Evolutionary conservation across 2,113 vertebrate genomes (phyloP).

Genomic region (Oxygymnocypris stewartii): DNA sequence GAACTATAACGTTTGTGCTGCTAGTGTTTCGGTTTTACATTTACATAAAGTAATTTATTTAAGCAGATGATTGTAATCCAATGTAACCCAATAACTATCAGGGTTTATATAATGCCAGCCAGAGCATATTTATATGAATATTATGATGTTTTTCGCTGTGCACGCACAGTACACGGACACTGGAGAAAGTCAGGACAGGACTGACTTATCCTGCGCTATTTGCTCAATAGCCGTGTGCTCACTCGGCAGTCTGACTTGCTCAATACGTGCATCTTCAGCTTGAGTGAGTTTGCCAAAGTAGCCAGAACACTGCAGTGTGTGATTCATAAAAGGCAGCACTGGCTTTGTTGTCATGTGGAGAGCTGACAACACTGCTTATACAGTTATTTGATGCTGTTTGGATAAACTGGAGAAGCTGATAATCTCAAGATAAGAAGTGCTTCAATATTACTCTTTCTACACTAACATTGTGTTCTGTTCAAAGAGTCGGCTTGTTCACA

Average conservation of each 20-base stretch:
- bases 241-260: constrained; percentile 42
- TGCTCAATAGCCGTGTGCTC: constrained; percentile 11
- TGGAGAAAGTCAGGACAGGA: constrained; percentile 7
- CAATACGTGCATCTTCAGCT: constrained; percentile 35
- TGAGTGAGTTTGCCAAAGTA: constrained; percentile 46
- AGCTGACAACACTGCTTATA: constrained; percentile 37
- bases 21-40: constrained; percentile 46
- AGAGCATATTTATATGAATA: background rate
- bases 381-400: constrained; percentile 24
- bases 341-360: constrained; percentile 54
- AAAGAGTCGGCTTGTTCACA: background rate
- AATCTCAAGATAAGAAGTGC: constrained; percentile 17
- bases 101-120: background rate
- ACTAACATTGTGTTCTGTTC: background rate
- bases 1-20: constrained; percentile 33
- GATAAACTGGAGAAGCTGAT: constrained; percentile 29
- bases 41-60: background rate
- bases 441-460: background rate
- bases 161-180: background rate
- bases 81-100: background rate
- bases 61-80: background rate
- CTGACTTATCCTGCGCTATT: background rate
- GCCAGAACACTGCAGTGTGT: constrained; percentile 37
- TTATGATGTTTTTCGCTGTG: background rate
- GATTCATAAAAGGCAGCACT: constrained; percentile 35